These are phyloP conservation scores for Menidia beryllina DNA, from an alignment of 2,113 vertebrate species.

Conservation along the genomic window DNA sequence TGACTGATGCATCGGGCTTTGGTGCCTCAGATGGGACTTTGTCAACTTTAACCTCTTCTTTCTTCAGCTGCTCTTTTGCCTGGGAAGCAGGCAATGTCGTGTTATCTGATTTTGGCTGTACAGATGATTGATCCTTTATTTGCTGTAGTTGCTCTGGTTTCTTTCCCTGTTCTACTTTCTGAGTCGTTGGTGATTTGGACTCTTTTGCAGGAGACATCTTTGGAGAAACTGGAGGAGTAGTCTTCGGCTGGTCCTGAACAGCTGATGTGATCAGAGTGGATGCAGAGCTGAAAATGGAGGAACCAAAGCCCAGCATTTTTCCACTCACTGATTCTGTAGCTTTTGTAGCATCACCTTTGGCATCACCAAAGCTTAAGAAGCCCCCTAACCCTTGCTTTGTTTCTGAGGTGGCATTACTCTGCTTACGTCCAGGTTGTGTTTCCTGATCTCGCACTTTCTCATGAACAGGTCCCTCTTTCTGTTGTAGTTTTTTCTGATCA, in stretches of 20 bases:
- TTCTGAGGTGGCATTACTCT: slow-evolving; percentile 75
- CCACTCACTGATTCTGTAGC: slow-evolving; percentile 85
- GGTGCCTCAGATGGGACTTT: slow-evolving; percentile 37
- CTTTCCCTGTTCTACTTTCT: slow-evolving; percentile 49
- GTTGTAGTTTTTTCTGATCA: slow-evolving; percentile 32
- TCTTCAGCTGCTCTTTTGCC: slow-evolving; percentile 49
- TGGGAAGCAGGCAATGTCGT: slow-evolving; percentile 37
- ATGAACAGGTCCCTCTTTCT: slow-evolving; percentile 26
- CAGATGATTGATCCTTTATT: slow-evolving; percentile 28
- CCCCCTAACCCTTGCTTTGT: slow-evolving; percentile 75
- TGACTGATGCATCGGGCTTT: slow-evolving; percentile 51
- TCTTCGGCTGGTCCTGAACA: slow-evolving; percentile 71
- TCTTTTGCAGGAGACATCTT: slow-evolving; percentile 65
- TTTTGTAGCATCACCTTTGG: slow-evolving; percentile 82
- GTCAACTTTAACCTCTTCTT: slow-evolving; percentile 70
- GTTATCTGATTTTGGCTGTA: slow-evolving; percentile 63
- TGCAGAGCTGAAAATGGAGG: slow-evolving; percentile 81
- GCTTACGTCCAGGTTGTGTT: slow-evolving; percentile 62
- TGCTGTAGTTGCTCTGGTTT: slow-evolving; percentile 44
- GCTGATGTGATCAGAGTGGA: slow-evolving; percentile 78
- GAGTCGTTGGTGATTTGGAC: slow-evolving; percentile 32
- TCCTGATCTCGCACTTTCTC: slow-evolving; percentile 66
- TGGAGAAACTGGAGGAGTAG: slow-evolving; percentile 71
- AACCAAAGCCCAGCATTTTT: slow-evolving; percentile 84
- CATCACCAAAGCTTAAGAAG: slow-evolving; percentile 78